Base-by-base conservation (phyloP, 2,113 vertebrate genomes). In the Planiliza haematocheilus region DNA sequence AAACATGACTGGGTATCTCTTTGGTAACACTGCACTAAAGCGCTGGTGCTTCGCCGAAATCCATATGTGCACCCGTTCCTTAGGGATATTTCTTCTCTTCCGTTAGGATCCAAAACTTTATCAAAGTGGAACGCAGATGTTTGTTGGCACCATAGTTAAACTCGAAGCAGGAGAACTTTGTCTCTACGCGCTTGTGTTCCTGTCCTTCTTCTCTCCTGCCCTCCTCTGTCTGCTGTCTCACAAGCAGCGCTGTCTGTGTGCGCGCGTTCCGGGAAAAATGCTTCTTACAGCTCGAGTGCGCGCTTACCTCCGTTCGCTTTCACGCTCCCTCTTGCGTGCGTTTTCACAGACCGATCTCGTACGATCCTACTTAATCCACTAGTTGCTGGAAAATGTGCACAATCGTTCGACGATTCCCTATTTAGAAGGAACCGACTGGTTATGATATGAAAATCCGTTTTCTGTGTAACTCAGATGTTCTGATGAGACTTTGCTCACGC, bases 1-100 rank as follows among this genome's bases (percentile, higher is more conserved):
- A 69, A 93, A 85, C 93, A 94, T 93, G 90, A 61, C 77, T 91
- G 86, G 41, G 48, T 78, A 2, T 74, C 20, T 76, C 48, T 76
- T 4, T 75, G 60, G 49, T 86, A 68, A 68, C 75, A 41, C 61
- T 70, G 73, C 74, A 68, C 70, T 83, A 81, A 79, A 41, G 82
- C 81, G 76, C 69, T 39, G 17, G 43, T 43, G 59, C 57, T 61
- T 53, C 56, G 48, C 71, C 24, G 13, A 68, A 18, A 70, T 65
- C 82, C 85, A 87, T 85, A 53, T 12, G 63, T 51, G 43, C 70
- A 2, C 49, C 62, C 42, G 37, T 21, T 79, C 53, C 49, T 43
- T 10, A 1, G 55, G 58, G 58, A 18, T 42, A 16, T 0, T 8
- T 50, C 43, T 75, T 61, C 49, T 59, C 53, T 51, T 48, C 56